Base-by-base conservation (phyloP, 2,797 vertebrate genomes). In the Acrossocheilus fasciatus region DNA sequence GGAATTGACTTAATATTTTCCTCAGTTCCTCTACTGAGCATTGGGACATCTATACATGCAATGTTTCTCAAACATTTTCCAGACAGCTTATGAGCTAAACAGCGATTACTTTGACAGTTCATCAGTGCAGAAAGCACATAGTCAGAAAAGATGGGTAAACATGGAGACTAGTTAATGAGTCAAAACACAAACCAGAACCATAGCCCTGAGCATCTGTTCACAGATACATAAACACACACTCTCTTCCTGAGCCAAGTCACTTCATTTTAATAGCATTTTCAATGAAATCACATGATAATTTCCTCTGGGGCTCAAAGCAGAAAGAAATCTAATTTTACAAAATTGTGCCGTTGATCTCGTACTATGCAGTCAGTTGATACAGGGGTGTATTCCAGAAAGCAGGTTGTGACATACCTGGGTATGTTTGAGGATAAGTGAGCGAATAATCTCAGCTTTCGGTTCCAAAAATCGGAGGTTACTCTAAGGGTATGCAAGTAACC, bases 71-170 rank as follows among this genome's bases (percentile, higher is more conserved):
- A 85, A 72, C n/a, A 14, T 76, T 57, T 43, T 69, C 62, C 78
- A 73, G 54, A 80, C 36, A 73, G 18, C 82, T 87, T 70, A 62
- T 90, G 76, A 92, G 89, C 88, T 82, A 87, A 91, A 92, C 54
- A 20, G 20, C 23, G 2, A 52, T 68, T 54, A 69, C 47, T 45
- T 23, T 26, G 72, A 52, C 34, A 69, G 59, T 70, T 45, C 41
- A 77, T 45, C 66, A 72, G 54, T 57, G 36, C 64, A 79, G n/a
- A 83, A 34, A 30, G 59, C 50, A 69, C 74, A 50, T 7, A 59
- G 18, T 68, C 34, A 39, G 36, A 74, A 81, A 39, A 68, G 15
- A 69, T 41, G 73, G 57, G 43, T 50, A 75, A 57, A 70, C 75
- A 79, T 43, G 11, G 4, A 18, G 41, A 72, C 52, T 14, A 74